Evolutionary conservation across 2,888 invertebrate species (phyloP).

Genomic region (Aethes cnicana): DNA sequence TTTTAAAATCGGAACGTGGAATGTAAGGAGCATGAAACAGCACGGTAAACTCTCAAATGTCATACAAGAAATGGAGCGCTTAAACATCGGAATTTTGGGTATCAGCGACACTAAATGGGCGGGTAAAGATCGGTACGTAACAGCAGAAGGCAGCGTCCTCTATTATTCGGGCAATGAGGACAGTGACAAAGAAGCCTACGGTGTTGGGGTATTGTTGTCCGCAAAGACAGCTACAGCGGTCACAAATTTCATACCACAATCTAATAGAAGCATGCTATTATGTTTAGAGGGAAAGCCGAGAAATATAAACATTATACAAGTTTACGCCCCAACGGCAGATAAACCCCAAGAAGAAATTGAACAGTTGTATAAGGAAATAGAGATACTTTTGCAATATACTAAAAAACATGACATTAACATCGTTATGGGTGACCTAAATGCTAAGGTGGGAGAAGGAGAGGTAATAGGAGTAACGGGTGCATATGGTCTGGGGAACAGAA

Average conservation of each 20-base stretch:
- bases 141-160: not conserved
- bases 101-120: not conserved
- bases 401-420: not conserved
- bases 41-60: not conserved
- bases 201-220: constrained; percentile 13
- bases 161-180: not conserved
- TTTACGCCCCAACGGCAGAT: constrained; percentile 16
- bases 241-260: not conserved
- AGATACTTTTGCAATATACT: not conserved
- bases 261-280: too few species aligned
- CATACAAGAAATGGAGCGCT: not conserved
- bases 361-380: constrained; percentile 4
- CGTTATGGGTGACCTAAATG: not conserved
- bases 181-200: constrained; percentile 7
- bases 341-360: constrained; percentile 3
- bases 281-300: not conserved
- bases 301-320: constrained; percentile 14
- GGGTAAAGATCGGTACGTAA: not conserved
- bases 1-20: too few species aligned
- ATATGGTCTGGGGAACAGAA: constrained; percentile 6
- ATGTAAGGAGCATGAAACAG: not conserved
- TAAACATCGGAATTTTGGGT: not conserved
- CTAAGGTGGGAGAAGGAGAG: not conserved
- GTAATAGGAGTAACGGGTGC: too few species aligned
- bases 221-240: not conserved